Evolutionary conservation across 2,888 invertebrate species (phyloP), one percentile per base, ranked within the genome.

Genomic region (Ditylenchus weischeri): DNA sequence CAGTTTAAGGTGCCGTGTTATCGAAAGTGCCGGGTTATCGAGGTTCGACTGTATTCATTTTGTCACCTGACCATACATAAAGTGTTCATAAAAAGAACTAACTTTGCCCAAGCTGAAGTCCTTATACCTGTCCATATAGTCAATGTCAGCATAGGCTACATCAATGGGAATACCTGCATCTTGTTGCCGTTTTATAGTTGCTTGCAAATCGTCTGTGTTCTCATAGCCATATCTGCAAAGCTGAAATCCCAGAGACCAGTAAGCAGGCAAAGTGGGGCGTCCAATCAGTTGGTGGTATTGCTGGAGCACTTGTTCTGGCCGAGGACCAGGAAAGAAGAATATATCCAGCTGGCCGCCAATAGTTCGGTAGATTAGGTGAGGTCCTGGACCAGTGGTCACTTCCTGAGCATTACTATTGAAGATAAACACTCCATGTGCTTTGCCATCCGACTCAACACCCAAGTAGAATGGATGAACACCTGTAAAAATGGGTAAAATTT

Each of bases 91-190:
- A 29, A 29, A 29, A 29, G 5, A 29, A 29, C 29, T 29, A 29
- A 29, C 29, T 29, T 29, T 29, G 29, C 29, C 29, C 5, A 75
- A 69, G 0, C 91, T 91, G 80, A 92, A 92, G 83, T 90, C 90
- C 82, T 90, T 90, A 69, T 87, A 87, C 62, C 88, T 86, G 35
- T 88, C 86, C 91, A 91, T 91, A 81, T 90, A 91, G 54, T 80
- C 80, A 64, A 80, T 81, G 63, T 80, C 80, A 1, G 77, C 78
- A 65, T 73, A 74, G 0, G 75, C 74, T 8, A 78, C 73, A 66
- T 80, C 80, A 51, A 81, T 65, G 1, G 80, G 80, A 48, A 80
- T 79, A 48, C 74, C 75, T 4, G 74, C 71, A 19, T 69, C 72
- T 47, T 72, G 71, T 36, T 71, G 74, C 63, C 79, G 58, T 3